Evolutionary conservation across 1,140 invertebrate genomes (phyloP), one percentile per base, ranked within the genome.

Genomic region (Anagrus nilaparvatae): DNA sequence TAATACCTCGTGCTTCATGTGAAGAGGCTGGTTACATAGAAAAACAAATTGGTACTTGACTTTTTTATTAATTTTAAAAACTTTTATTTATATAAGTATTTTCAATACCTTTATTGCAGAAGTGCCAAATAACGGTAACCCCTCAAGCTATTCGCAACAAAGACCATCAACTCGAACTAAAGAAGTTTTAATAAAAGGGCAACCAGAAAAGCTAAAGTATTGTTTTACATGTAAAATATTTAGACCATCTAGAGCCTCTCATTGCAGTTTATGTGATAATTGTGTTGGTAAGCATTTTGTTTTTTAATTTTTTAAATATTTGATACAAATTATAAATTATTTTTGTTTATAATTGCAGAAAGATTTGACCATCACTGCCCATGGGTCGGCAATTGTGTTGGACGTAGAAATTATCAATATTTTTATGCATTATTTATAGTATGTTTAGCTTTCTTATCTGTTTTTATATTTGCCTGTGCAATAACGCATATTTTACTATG

Each of bases 221-320:
- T 98, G 95, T 68, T 97, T 95, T 65, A 98, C 95, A 19, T 98
- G 95, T 72, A 97, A 97, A 74, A 92, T 98, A 75, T 98, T 97
- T 71, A 74, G 95, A 54, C 94, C 94, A 38, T 94, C 94, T 14
- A 76, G 95, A 70, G 92, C 93, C 49, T 95, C 90, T 40, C 95
- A 98, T 69, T 99, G 95, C 72, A 95, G 90, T 64, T 76, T 97
- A 48, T 98, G 95, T 77, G 93, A 98, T 73, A 97, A 97, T 73
- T 98, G 95, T 78, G 93, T 98, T 49, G 92, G 84, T 83, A 70
- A 70, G 78, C 72, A 40, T 32, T n/a, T n/a, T n/a, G n/a, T n/a
- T n/a, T n/a, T n/a, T n/a, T n/a, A n/a, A n/a, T n/a, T n/a, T 28
- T 28, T 28, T 28, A n/a, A 28, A 28, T 13, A 28, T 28, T 28